Conservation (phyloP, 1,140 invertebrate species). For the Hypsibius dujardini region DNA sequence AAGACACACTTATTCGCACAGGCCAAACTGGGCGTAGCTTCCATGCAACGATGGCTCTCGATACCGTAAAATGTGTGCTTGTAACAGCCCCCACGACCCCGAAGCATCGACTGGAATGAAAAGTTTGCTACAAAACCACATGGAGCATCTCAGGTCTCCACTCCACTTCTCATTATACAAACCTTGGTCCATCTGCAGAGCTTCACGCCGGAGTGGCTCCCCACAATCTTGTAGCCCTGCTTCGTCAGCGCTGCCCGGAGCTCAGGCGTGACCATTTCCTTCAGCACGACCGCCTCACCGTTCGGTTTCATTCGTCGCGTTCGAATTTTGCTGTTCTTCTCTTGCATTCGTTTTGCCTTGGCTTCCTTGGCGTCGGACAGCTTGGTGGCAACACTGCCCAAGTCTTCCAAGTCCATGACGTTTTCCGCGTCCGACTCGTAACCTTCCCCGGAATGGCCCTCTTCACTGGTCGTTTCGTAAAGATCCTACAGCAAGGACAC, state of each 20-base stretch:
- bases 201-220: constrained; percentile 47
- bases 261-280: constrained; percentile 44
- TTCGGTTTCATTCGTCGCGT: constrained; percentile 12
- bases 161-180: constrained; percentile 10
- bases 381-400: constrained; percentile 32
- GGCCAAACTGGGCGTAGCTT: constrained; percentile 45
- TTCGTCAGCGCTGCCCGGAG: constrained; percentile 41
- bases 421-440: constrained; percentile 26
- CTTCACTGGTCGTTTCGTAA: constrained; percentile 22
- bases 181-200: constrained; percentile 48
- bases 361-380: constrained; percentile 25
- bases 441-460: constrained; percentile 24
- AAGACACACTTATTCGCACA: constrained; percentile 53
- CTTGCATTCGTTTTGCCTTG: too few relatives aligned
- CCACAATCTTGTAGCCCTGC: constrained; percentile 46
- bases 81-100: constrained; percentile 47
- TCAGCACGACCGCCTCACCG: constrained; percentile 24
- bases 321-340: not conserved
- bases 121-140: constrained; percentile 18
- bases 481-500: constrained; percentile 6
- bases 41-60: constrained; percentile 46
- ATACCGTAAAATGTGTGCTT: constrained; percentile 52
- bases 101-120: constrained; percentile 39
- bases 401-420: constrained; percentile 41
- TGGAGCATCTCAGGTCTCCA: constrained; percentile 12